Base-by-base conservation (phyloP, 2,888 invertebrate genomes). In the Pseudoips prasinana region DNA sequence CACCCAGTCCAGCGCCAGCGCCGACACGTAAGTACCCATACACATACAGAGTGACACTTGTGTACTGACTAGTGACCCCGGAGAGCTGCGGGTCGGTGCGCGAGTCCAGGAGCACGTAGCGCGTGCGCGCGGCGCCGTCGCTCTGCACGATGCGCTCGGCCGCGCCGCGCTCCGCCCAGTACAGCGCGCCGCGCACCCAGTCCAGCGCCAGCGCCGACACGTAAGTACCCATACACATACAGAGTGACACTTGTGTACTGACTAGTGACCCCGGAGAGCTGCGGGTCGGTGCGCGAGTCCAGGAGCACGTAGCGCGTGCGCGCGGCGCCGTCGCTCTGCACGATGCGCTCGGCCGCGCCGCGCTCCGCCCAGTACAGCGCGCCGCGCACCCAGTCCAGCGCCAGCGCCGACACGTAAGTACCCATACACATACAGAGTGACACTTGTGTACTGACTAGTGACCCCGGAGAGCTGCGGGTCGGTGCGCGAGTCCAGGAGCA, bases 301-400 rank as follows among this genome's bases (percentile, higher is more conserved):
- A 68, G 64, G 40, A 86, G 64, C 46, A 48, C 27, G 36, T 65
- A 66, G 91, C n/a, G 79, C 8, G 70, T 72, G 23, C 83, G 9
- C 94, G 39, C 95, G 75, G 94, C 95, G 81, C 95, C 92, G 47
- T 86, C 80, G 11, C 93, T 92, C 49, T 77, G 76, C 71, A 92
- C 92, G 30, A 95, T 81, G 37, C 84, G 79, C 56, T 88, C 73
- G 27, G 78, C 52, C 10, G n/a, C n/a, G n/a, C n/a, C n/a, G n/a
- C n/a, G n/a, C n/a, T 70, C 71, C 6, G 90, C 87, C 90, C 90
- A 91, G 79, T 88, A 91, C 66, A 92, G 72, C 65, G 77, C 78
- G 19, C 91, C 92, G 37, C 91, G 90, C 92, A 36, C 91, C 30
- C 96, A 95, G 80, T 95, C 92, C 3, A 93, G 89, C 17, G 93